Base-by-base conservation (phyloP, 2,888 invertebrate genomes). In the Catocala nupta region DNA sequence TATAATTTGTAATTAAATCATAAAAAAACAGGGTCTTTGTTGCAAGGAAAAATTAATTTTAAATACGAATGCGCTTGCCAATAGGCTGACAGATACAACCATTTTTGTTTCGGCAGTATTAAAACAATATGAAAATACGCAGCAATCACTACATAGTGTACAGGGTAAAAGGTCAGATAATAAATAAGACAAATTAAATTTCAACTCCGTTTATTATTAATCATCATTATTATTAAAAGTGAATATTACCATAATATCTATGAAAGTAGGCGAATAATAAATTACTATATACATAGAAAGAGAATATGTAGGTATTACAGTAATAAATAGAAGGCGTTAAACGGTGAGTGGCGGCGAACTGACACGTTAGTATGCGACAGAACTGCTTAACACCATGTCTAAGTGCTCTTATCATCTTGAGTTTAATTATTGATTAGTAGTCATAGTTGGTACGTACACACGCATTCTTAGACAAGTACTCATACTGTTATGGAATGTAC, bases 221-320 rank as follows among this genome's bases (percentile, higher is more conserved):
- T 89, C 78, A 83, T 85, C 82, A 82, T 84, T 87, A 89, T 85
- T 89, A 89, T 87, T 91, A 90, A 92, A 92, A 91, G 90, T 92
- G 91, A 91, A 89, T 89, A 87, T 87, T 85, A 84, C 80, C 65
- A 78, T 87, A 87, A 83, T 82, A 82, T 83, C 85, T 90, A 89
- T 78, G 84, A 88, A 89, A 87, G 86, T 90, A 90, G 89, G 89
- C 90, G 85, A 90, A 88, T 83, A 87, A 81, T 84, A 81, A 78
- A 75, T 81, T 82, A 85, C 78, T 89, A 89, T 88, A 77, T 90
- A 90, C 88, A 89, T 81, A 83, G 81, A 85, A 75, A 80, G 76
- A 84, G 73, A 70, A 70, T 73, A 65, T 65, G 67, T 73, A 75
- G 70, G 68, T 77, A 73, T 63, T 71, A 67, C 71, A 68, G 58